phyloP scores from a whole-genome alignment of 2,113 vertebrate species.

The Chloropsis cyanopogon region DNA sequence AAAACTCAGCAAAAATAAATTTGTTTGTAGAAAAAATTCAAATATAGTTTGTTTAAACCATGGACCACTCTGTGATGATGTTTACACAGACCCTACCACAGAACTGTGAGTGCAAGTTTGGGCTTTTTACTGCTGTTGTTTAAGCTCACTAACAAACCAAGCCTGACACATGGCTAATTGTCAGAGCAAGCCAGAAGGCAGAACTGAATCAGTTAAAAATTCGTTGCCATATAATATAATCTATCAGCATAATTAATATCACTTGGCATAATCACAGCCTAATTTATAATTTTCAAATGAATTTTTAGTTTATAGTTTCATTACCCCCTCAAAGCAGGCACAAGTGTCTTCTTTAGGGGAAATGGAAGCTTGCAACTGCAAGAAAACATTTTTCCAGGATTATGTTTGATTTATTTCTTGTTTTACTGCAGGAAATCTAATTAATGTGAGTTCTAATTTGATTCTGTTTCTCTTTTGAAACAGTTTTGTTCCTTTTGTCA shows the following conservation, averaged over 20 bases:
- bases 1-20: neutral
- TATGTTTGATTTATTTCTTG: constrained; percentile 45
- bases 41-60: neutral
- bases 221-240: neutral
- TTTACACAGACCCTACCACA: neutral
- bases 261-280: constrained; percentile 28
- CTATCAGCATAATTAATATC: constrained; percentile 61
- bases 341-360: constrained; percentile 35
- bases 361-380: constrained; percentile 18
- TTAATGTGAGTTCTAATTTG: constrained; percentile 50
- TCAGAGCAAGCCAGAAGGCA: neutral
- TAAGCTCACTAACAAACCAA: neutral
- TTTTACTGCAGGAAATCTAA: constrained; percentile 51
- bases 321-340: constrained; percentile 26
- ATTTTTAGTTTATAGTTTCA: constrained; percentile 23
- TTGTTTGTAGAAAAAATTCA: neutral
- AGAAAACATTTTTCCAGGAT: constrained; percentile 2
- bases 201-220: constrained; percentile 3
- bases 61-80: neutral
- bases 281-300: constrained; percentile 46
- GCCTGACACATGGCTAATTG: neutral
- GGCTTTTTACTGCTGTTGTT: neutral
- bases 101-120: neutral
- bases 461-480: constrained; percentile 46
- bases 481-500: constrained; percentile 18